Base-by-base conservation (phyloP, 2,888 invertebrate species). In the Amiota mariae region DNA sequence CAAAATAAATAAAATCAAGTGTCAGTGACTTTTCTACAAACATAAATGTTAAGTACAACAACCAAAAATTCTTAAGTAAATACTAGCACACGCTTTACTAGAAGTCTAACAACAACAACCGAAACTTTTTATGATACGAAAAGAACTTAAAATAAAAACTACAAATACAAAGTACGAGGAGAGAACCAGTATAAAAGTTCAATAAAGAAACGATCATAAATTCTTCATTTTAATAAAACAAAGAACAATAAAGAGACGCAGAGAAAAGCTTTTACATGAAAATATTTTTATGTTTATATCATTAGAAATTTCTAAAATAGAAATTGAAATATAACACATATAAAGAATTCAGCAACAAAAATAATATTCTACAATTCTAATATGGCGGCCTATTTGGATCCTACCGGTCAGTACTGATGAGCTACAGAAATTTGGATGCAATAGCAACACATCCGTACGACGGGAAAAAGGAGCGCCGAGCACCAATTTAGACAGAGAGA, bases 381-480 rank as follows among this genome's bases (percentile, higher is more conserved):
- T 78, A 87, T 87, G 88, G 89, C 90, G 81, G 76, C 79, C 73
- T 82, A 86, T 78, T 85, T 90, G 85, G 90, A 90, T 85, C 90
- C 90, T 76, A 90, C 90, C 80, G 90, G 89, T 77, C 90, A 90
- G 78, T 90, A 90, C 78, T 90, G 66, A 81, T 67, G 61, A 49
- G 67, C n/a, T 72, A 54, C 54, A 59, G 36, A 71, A 61, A 24
- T 61, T 13, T n/a, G 68, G 51, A 54, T n/a, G 54, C 54, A 36
- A 4, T 36, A 36, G 54, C 46, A 59, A 18, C 59, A 59, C 20
- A 24, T 20, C 11, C 59, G 59, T 59, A 2, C 12, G 59, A 18
- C 59, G 18, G 9, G 36, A 36, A 59, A 63, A 46, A 13, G 24
- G 48, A 66, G 47, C 64, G n/a, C 18, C 48, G 49, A 63, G 66